Evolutionary conservation across 2,797 vertebrate species (phyloP), one percentile per base, ranked within the genome.

Genomic region (Ispidina lecontei): DNA sequence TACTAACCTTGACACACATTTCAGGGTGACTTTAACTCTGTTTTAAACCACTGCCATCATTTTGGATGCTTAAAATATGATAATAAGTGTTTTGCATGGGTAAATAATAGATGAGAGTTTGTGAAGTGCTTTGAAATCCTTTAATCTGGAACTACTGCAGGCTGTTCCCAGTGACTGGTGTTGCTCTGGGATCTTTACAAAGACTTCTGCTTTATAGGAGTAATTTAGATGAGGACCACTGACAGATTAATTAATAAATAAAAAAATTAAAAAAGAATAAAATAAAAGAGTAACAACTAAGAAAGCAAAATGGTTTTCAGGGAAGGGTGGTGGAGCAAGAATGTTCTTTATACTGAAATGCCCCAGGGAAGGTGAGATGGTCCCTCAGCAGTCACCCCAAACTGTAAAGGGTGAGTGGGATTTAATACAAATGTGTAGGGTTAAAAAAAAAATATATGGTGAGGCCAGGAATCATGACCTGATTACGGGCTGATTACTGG

Each of bases 71-170:
- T 41, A 44, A 87, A 85, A 83, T 71, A 91, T 47, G 79, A 22
- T 87, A 77, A 92, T 90, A 26, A 89, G 58, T 5, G 49, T 83
- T 91, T 86, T 46, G 75, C 41, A 19, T 72, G 37, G 39, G 23
- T 74, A 90, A 93, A 91, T 84, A 14, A 23, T 81, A 88, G 64
- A 81, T 58, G n/a, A 33, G 76, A n/a, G 8, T 65, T 88, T 23
- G 51, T 54, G 8, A 49, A 84, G 37, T 7, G 14, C 70, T 75
- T 59, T 46, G 55, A 81, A 96, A 84, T 39, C 43, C 67, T 95
- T 81, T 72, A 43, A 90, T 69, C 59, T 29, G 70, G 29, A 71
- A 74, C 62, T 83, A 90, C 90, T 11, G 2, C 9, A 13, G 79
- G 79, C 60, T 37, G 29, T 14, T 89, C 83, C 64, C 44, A 6